These are phyloP conservation scores for Sebastes matsubarae DNA, from an alignment of 2,797 vertebrate genomes.

Conservation along the genomic window DNA sequence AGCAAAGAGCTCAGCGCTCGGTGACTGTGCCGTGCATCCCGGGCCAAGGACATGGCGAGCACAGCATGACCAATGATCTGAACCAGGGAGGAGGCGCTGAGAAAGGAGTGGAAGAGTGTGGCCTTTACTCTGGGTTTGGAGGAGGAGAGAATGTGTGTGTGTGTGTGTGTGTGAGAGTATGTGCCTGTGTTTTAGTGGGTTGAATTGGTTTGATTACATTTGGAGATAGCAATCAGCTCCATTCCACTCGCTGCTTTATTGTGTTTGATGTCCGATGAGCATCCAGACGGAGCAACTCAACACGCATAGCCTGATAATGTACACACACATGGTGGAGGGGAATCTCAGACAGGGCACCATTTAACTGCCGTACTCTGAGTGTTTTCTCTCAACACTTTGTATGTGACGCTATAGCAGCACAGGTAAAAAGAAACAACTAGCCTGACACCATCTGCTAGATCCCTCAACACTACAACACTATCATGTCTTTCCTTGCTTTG, in stretches of 20 bases:
- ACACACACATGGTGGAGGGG: not conserved
- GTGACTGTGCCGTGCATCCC: slow-evolving; percentile 55
- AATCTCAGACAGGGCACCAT: slow-evolving; percentile 3
- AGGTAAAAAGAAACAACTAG: slow-evolving; percentile 29
- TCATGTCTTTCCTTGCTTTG: not conserved
- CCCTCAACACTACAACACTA: not conserved
- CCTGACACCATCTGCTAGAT: not conserved
- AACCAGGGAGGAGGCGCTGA: slow-evolving; percentile 59
- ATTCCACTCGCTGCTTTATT: slow-evolving; percentile 67
- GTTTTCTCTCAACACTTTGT: not conserved
- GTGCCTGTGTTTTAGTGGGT: slow-evolving; percentile 62
- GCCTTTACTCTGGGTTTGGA: slow-evolving; percentile 64
- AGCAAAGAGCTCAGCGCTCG: slow-evolving; percentile 67
- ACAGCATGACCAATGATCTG: slow-evolving; percentile 74
- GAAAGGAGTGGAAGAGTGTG: slow-evolving; percentile 53
- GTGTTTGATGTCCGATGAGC: slow-evolving; percentile 78
- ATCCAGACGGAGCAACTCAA: slow-evolving; percentile 64
- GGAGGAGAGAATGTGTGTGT: slow-evolving; percentile 18
- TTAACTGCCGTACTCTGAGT: not conserved
- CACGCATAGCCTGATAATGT: slow-evolving; percentile 32
- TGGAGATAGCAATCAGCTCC: slow-evolving; percentile 75
- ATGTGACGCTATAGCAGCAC: not conserved
- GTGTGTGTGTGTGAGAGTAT: slow-evolving; percentile 18
- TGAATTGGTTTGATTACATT: slow-evolving; percentile 77
- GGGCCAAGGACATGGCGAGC: slow-evolving; percentile 73